These are phyloP conservation scores for Mesocricetus auratus DNA, from an alignment of 2,113 vertebrate species.

Conservation along the genomic window DNA sequence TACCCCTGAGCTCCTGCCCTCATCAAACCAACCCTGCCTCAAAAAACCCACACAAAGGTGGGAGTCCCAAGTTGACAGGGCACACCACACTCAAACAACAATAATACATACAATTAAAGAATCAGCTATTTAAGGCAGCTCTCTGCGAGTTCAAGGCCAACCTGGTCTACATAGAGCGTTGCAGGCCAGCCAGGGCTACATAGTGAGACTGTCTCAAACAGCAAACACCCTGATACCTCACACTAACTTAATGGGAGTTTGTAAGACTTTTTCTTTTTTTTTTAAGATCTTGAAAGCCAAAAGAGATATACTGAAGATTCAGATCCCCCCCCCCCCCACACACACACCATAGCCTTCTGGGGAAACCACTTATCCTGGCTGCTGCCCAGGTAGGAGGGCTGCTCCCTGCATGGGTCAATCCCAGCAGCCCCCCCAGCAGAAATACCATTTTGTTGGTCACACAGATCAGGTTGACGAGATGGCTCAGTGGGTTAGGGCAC, in stretches of 20 bases:
- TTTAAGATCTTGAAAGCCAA: background rate
- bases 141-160: background rate
- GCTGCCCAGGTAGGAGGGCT: background rate
- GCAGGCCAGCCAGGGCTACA: background rate
- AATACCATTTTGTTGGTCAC: background rate
- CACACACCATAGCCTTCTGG: background rate
- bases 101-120: background rate
- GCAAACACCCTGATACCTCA: too few relatives aligned
- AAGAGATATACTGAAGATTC: background rate
- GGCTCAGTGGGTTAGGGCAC: background rate
- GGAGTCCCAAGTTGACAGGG: background rate
- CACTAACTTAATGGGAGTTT: background rate
- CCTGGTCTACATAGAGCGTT: background rate
- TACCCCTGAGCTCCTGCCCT: background rate
- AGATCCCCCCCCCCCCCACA: background rate
- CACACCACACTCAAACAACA: background rate
- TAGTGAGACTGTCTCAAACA: background rate
- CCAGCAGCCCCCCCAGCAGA: background rate
- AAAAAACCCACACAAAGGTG: background rate
- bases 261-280: background rate
- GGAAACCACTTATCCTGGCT: background rate
- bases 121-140: background rate
- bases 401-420: background rate
- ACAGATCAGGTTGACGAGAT: background rate
- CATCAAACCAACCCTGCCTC: background rate